A percentile compares a stretch with the other conserved stretches of the same genome.
These are phyloP conservation scores for Apodemus agrarius DNA, from an alignment of 2,797 vertebrate species.

Conservation along the genomic window DNA sequence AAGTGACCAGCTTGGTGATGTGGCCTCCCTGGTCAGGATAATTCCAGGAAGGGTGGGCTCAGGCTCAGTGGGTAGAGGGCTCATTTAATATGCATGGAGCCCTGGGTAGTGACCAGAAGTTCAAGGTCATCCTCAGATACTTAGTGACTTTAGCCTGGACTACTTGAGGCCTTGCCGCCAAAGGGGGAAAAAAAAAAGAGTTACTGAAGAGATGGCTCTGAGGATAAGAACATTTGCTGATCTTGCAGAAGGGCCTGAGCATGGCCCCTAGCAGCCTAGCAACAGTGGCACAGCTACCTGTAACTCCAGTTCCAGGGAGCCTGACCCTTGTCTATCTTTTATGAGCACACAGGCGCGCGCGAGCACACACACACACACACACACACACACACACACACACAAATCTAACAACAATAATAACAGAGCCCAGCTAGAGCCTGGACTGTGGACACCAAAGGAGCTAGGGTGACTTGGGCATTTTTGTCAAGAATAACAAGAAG, in stretches of 20 bases:
- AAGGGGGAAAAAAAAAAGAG: background rate
- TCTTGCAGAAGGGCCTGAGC: background rate
- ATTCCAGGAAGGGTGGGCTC: constrained; percentile 60
- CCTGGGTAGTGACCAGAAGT: background rate
- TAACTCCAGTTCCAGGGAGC: background rate
- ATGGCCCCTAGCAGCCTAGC: background rate
- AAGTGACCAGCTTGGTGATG: constrained; percentile 40
- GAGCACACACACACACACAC: no score
- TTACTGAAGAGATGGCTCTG: background rate
- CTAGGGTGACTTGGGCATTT: constrained; percentile 52
- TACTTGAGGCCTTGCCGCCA: background rate
- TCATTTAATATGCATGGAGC: background rate
- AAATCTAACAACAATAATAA: background rate
- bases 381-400: background rate
- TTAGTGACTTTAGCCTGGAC: background rate
- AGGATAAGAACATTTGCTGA: background rate
- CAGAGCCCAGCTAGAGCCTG: background rate
- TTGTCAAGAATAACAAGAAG: constrained; percentile 71
- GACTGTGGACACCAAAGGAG: background rate
- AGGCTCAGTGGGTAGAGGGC: background rate
- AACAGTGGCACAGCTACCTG: background rate
- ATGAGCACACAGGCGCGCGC: no score
- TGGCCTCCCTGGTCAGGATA: constrained; percentile 65
- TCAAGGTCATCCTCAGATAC: background rate
- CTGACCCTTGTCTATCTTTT: background rate